phyloP scores from a whole-genome alignment of 2,888 invertebrate genomes.

The Halocaridina rubra region DNA sequence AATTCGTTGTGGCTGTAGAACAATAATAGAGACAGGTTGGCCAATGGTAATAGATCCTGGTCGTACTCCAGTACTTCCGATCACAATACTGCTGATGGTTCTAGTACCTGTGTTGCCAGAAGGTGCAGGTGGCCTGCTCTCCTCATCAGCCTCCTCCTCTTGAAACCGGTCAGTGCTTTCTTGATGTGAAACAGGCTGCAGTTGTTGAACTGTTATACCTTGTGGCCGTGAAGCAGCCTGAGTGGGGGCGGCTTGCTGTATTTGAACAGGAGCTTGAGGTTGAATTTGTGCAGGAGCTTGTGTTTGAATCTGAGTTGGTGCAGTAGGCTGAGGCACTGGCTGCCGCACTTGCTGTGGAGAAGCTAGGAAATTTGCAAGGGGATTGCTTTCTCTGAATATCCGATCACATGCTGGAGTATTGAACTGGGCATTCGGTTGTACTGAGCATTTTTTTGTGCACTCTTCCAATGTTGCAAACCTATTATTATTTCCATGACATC shows the following conservation, averaged over 20 bases:
- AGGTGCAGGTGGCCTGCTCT: no score
- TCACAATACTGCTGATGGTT: no score
- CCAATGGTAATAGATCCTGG: background rate
- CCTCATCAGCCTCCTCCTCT: no score
- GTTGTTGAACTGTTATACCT: no score
- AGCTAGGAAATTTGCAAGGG: background rate
- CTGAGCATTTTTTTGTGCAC: conserved; percentile 64
- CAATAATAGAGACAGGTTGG: no score
- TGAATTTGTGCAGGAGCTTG: background rate
- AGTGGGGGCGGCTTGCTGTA: background rate
- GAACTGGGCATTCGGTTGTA: background rate
- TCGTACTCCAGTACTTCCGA: background rate
- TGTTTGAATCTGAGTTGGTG: background rate
- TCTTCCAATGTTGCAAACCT: conserved; percentile 65
- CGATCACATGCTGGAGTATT: background rate
- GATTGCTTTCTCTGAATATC: background rate
- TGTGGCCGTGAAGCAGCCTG: no score
- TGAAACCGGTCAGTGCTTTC: no score
- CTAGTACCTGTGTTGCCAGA: no score
- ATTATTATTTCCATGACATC: conserved; percentile 66
- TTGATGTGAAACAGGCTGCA: no score
- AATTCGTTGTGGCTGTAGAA: no score
- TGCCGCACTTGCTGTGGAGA: no score
- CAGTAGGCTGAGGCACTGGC: background rate
- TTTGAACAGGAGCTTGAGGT: background rate